Conservation (phyloP, 2,888 invertebrate genomes). For the Pardosa pseudoannulata region DNA sequence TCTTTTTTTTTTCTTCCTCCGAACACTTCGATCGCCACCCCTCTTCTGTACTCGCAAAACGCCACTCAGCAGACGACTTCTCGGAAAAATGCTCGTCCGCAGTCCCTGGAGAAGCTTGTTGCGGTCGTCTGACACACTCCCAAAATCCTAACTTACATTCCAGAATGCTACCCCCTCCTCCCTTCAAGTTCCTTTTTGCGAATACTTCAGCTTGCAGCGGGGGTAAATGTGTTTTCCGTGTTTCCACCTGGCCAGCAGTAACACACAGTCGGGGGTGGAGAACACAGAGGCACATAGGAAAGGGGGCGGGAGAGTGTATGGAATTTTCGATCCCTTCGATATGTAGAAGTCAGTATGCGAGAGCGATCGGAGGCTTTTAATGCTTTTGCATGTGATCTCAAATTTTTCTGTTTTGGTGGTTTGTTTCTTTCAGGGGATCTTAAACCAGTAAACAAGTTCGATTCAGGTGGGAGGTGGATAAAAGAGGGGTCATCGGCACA, state of each 20-base stretch:
- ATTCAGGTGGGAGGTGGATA: neutral
- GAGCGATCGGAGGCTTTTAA: conserved; percentile 36
- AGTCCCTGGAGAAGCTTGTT: conserved; percentile 59
- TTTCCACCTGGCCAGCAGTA: conserved; percentile 59
- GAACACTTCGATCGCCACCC: conserved; percentile 30
- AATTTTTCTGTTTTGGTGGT: conserved; percentile 9
- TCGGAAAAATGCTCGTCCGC: conserved; percentile 47
- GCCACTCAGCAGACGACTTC: conserved; percentile 35
- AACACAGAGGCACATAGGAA: neutral
- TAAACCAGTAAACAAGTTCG: conserved; percentile 46
- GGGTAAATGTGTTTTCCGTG: conserved; percentile 70
- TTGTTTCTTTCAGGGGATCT: conserved; percentile 21
- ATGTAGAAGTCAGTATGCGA: neutral
- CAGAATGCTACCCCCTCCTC: neutral
- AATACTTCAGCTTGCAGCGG: conserved; percentile 18
- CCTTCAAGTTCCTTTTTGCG: neutral
- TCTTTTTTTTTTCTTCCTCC: conserved; percentile 51
- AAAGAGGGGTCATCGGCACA: conserved; percentile 24
- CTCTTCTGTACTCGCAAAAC: conserved; percentile 35
- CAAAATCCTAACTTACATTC: conserved; percentile 56
- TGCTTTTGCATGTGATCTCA: conserved; percentile 44
- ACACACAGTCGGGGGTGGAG: conserved; percentile 11
- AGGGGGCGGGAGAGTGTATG: neutral
- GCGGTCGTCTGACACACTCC: conserved; percentile 49
- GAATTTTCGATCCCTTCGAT: conserved; percentile 29